Evolutionary conservation across 2,888 invertebrate genomes (phyloP).

Genomic region (Meandrusa payeni): DNA sequence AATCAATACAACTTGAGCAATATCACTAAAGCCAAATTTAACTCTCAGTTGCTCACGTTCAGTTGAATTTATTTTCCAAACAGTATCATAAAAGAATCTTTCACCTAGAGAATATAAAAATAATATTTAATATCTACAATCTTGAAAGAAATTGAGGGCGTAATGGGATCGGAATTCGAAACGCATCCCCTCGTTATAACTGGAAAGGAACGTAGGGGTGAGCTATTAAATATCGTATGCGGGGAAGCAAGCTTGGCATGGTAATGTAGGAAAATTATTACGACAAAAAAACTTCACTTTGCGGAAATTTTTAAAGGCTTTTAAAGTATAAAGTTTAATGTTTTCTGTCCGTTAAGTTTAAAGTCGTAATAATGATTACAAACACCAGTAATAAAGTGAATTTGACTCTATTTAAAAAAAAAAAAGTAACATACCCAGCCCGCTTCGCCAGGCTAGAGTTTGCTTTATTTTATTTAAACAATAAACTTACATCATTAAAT

Average conservation of each 20-base stretch:
- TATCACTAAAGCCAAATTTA: too few relatives aligned
- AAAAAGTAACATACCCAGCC: too few relatives aligned
- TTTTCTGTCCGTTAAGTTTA: neutral
- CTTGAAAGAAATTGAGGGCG: constrained; percentile 14
- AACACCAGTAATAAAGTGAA: too few relatives aligned
- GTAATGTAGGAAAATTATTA: constrained; percentile 4
- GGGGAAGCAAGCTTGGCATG: constrained; percentile 4
- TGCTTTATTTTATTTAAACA: too few relatives aligned
- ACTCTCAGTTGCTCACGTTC: neutral
- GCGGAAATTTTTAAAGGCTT: neutral
- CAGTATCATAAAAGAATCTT: neutral
- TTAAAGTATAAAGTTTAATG: neutral
- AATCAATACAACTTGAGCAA: neutral
- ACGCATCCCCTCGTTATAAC: constrained; percentile 13
- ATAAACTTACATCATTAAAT: too few relatives aligned
- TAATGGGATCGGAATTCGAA: constrained; percentile 14
- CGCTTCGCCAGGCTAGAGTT: too few relatives aligned
- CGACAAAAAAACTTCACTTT: neutral
- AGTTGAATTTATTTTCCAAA: too few relatives aligned
- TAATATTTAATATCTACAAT: constrained; percentile 12
- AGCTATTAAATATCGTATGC: constrained; percentile 1
- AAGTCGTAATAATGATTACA: too few relatives aligned
- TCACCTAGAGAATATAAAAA: neutral
- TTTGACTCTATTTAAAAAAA: too few relatives aligned
- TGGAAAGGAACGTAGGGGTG: neutral